Conservation (phyloP, 2,113 vertebrate species). For the Camarhynchus parvulus region DNA sequence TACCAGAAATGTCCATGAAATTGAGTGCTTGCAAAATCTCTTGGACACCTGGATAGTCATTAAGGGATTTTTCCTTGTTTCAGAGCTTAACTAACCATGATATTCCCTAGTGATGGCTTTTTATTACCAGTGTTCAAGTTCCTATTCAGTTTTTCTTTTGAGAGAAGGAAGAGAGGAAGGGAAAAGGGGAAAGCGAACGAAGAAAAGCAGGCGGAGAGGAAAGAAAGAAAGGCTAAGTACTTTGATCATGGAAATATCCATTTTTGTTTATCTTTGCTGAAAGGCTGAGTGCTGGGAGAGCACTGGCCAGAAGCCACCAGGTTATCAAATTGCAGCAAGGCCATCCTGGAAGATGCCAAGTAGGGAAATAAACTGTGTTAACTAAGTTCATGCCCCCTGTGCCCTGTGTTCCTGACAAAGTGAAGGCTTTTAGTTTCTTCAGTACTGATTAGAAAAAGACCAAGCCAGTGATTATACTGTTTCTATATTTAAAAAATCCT, state of each 20-base stretch:
- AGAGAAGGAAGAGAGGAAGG: neutral
- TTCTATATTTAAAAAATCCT: neutral
- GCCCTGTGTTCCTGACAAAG: neutral
- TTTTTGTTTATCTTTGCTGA: neutral
- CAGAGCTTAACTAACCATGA: neutral
- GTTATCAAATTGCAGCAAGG: neutral
- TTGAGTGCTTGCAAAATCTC: neutral
- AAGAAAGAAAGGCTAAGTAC: neutral
- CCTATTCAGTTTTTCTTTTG: neutral
- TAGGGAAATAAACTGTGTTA: neutral
- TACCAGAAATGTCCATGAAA: neutral
- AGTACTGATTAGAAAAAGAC: neutral
- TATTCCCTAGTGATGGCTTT: neutral
- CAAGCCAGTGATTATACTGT: neutral
- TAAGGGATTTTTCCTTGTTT: neutral
- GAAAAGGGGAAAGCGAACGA: accelerated
- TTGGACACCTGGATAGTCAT: neutral
- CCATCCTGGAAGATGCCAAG: neutral
- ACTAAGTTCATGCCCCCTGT: neutral
- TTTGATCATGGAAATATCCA: neutral
- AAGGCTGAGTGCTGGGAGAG: neutral
- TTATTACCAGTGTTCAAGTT: neutral
- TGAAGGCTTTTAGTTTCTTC: neutral
- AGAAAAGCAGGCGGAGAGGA: neutral
- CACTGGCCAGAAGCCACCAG: neutral